Percentiles rank a stretch among this genome's conserved stretches.
phyloP scores from a whole-genome alignment of 2,888 invertebrate genomes.

The Orgyia antiqua region DNA sequence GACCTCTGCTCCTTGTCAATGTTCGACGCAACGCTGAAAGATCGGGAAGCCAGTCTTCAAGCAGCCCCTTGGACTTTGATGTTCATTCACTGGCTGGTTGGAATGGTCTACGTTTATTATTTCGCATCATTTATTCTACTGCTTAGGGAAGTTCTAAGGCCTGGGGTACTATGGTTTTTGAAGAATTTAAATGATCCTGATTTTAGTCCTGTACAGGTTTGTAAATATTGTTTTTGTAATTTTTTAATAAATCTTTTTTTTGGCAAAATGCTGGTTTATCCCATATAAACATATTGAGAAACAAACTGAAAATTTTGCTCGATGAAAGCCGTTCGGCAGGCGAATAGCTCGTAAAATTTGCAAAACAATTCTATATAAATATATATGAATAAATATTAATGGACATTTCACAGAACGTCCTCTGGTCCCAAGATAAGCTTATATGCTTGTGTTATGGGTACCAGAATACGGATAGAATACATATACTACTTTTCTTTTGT shows the following conservation, averaged over 20 bases:
- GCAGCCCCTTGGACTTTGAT: constrained; percentile 97
- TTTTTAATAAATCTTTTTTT: background rate
- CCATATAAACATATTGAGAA: too few relatives aligned
- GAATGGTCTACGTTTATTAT: constrained; percentile 99
- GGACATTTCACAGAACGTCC: too few relatives aligned
- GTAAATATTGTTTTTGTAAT: constrained; percentile 10
- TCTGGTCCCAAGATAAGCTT: too few relatives aligned
- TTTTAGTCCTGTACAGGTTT: constrained; percentile 97
- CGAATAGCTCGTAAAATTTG: too few relatives aligned
- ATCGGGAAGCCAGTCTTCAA: constrained; percentile 91
- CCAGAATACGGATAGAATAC: too few relatives aligned
- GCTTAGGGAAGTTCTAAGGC: constrained; percentile 94
- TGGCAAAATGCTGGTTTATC: background rate
- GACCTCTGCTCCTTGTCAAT: constrained; percentile 97
- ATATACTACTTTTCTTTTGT: too few relatives aligned
- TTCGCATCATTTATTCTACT: constrained; percentile 97
- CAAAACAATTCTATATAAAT: too few relatives aligned
- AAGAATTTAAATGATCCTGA: constrained; percentile 99
- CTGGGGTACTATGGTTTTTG: constrained; percentile 98
- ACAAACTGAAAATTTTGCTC: too few relatives aligned
- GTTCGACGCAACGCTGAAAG: constrained; percentile 93
- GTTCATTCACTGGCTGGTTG: constrained; percentile 99
- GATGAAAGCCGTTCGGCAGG: too few relatives aligned
- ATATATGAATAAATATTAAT: too few relatives aligned
- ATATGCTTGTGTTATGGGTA: too few relatives aligned